Evolutionary conservation across 1,140 invertebrate species (phyloP), one percentile per base, ranked within the genome.

Genomic region (Ceratina calcarata): DNA sequence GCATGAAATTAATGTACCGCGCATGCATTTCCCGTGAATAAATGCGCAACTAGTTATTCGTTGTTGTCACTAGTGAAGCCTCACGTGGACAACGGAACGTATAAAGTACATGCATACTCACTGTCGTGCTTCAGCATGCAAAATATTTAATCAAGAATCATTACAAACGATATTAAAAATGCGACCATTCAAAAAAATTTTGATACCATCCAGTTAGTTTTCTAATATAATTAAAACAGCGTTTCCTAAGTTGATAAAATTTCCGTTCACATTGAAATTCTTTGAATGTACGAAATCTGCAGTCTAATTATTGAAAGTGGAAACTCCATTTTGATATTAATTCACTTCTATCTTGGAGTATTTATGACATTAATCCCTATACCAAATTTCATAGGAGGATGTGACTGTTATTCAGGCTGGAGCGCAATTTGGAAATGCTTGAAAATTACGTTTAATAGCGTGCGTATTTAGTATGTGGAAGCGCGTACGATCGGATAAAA

Each of bases 391-490:
- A 20, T 0, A 6, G 15, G n/a, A 64, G 45, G 53, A n/a, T n/a
- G n/a, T n/a, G n/a, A n/a, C n/a, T n/a, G n/a, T n/a, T n/a, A n/a
- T n/a, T n/a, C n/a, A n/a, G 22, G 49, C 45, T 15, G n/a, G 15
- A n/a, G 1, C 4, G 45, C 16, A 62, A 78, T 78, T 71, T 53
- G 45, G 22, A n/a, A 37, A 16, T 22, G 32, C 51, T 6, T 57
- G 58, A 22, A 67, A 62, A 71, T 71, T 51, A 71, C 75, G 20
- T 78, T 64, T 32, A 61, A 18, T 8, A 15, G 13, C 24, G n/a
- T 1, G 53, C 27, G 24, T 45, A 18, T 15, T 20, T 61, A n/a
- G 57, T 15, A 18, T 7, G n/a, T 27, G 58, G 24, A 24, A 27
- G 2, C 20, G 16, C 18, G 45, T 15, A 20, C 18, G 60, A 55